Evolutionary conservation across 2,113 vertebrate genomes (phyloP).

Genomic region (Pedetes capensis): DNA sequence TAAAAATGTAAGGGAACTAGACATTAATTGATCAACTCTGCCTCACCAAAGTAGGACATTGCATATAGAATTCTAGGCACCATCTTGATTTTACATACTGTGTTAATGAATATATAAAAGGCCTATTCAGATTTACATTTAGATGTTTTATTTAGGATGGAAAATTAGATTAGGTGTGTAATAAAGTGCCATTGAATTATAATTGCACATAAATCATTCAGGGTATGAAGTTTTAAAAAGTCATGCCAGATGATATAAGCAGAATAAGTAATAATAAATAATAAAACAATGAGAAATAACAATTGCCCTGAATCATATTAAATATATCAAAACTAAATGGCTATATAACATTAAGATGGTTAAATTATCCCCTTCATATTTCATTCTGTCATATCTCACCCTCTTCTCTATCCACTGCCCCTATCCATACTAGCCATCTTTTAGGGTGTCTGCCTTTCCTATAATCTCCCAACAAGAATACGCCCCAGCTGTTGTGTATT

Average conservation of each 20-base stretch:
- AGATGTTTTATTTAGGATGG: slow-evolving; percentile 59
- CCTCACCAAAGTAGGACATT: slow-evolving; percentile 24
- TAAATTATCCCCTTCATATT: background rate
- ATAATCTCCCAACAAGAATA: background rate
- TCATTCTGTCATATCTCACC: background rate
- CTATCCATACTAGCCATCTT: background rate
- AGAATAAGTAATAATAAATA: slow-evolving; percentile 60
- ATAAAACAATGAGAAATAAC: slow-evolving; percentile 57
- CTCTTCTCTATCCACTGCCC: background rate
- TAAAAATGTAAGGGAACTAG: slow-evolving; percentile 62
- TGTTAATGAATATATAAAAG: slow-evolving; percentile 62
- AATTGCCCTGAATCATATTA: slow-evolving; percentile 27
- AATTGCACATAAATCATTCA: slow-evolving; percentile 62
- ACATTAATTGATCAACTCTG: slow-evolving; percentile 42
- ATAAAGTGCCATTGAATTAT: slow-evolving; percentile 55
- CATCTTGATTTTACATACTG: slow-evolving; percentile 53
- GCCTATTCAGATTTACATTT: slow-evolving; percentile 58
- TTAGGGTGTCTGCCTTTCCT: background rate
- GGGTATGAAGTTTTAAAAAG: slow-evolving; percentile 37
- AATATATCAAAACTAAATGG: slow-evolving; percentile 50
- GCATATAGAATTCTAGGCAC: slow-evolving; percentile 54
- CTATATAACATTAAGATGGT: background rate
- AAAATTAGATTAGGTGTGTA: slow-evolving; percentile 68
- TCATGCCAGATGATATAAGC: slow-evolving; percentile 58
- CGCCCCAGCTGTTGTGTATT: background rate